Percentiles rank a stretch among this genome's conserved stretches.
Conservation (phyloP, 1,140 invertebrate species). For the Penaeus japonicus region DNA sequence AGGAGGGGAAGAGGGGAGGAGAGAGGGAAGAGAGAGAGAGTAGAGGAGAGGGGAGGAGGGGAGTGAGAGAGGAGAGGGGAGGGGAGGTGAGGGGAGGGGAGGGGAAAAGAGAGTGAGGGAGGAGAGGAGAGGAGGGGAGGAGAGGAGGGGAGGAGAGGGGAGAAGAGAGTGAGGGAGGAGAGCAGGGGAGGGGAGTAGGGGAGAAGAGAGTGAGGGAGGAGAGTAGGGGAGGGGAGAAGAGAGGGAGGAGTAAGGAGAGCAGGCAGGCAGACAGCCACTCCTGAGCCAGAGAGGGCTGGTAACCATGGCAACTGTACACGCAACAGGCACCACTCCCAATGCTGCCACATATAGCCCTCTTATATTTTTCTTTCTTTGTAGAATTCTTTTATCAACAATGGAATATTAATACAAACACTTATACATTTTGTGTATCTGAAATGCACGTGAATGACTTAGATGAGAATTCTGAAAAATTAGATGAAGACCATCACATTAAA, state of each 20-base stretch:
- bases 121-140: too few species aligned
- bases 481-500: too few species aligned
- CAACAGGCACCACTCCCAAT: background rate
- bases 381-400: too few species aligned
- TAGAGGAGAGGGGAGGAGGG: background rate
- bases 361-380: too few species aligned
- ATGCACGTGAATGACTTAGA: too few species aligned
- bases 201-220: background rate
- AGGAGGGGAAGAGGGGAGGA: background rate
- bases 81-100: background rate
- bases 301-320: constrained; percentile 1
- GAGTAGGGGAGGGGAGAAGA: background rate
- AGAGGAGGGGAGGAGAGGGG: background rate
- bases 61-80: background rate
- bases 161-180: too few species aligned
- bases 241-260: background rate
- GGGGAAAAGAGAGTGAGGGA: background rate
- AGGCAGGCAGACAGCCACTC: background rate
- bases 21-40: background rate
- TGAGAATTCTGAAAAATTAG: too few species aligned
- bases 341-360: background rate
- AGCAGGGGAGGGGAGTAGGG: background rate
- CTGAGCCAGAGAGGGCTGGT: background rate
- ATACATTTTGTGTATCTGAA: too few species aligned
- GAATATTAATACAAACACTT: too few species aligned